Conservation (phyloP, 2,888 invertebrate genomes). For the Lampropteryx suffumata region DNA sequence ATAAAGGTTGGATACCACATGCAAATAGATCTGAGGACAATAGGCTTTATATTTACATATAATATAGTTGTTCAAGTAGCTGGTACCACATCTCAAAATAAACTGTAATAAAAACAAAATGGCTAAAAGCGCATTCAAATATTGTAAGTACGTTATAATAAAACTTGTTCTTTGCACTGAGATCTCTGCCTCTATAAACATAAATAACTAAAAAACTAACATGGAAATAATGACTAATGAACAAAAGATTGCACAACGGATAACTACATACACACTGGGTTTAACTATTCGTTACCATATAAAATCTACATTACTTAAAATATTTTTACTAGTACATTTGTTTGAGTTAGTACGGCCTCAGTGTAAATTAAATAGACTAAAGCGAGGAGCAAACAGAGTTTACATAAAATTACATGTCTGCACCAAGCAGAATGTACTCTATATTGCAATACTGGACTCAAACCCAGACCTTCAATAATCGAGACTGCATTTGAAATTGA, state of each 20-base stretch:
- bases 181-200: constrained; percentile 43
- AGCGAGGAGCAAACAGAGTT: no score
- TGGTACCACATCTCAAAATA: no score
- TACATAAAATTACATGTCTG: no score
- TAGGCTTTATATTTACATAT: no score
- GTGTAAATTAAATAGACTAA: no score
- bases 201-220: constrained; percentile 36
- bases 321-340: constrained; percentile 32
- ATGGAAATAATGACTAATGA: constrained; percentile 41
- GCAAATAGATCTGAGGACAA: not conserved
- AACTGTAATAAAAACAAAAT: no score
- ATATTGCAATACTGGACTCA: no score
- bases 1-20: not conserved
- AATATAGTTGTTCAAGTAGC: no score
- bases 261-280: constrained; percentile 35
- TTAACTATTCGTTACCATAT: constrained; percentile 46
- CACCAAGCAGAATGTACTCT: no score
- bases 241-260: constrained; percentile 48
- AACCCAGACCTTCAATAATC: constrained; percentile 6
- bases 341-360: constrained; percentile 20
- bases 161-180: constrained; percentile 43
- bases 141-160: constrained; percentile 11
- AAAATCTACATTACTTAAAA: constrained; percentile 50
- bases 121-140: constrained; percentile 6
- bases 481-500: constrained; percentile 6